Evolutionary conservation across 1,140 invertebrate genomes (phyloP), one percentile per base, ranked within the genome.

Genomic region (Hyposmocoma kahamanoa): DNA sequence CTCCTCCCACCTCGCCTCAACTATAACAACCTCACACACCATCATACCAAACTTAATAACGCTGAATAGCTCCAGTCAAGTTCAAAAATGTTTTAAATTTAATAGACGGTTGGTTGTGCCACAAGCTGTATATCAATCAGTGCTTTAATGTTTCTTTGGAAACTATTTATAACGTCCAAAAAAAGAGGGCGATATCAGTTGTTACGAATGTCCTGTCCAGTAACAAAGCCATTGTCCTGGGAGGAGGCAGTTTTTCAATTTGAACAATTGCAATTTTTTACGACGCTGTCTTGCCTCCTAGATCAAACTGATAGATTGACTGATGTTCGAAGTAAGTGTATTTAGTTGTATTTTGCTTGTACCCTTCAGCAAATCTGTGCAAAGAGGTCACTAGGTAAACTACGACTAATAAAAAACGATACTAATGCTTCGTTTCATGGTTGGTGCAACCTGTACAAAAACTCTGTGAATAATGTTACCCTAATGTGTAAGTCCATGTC

Each of bases 31-130:
- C 42, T 49, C 53, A 21, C 45, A 57, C 52, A 46, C 53, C 41
- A 15, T 39, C 45, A 42, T 43, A 45, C 42, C 48, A 48, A 34
- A 48, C 41, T 59, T 54, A 59, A 63, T 63, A 63, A 63, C 56
- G 50, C 51, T 62, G 56, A 60, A 67, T 59, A 59, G 53, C 51
- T 38, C 50, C 42, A 60, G 50, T 57, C 62, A 62, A 62, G 62
- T 66, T 62, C 53, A 62, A 62, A 53, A 62, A 59, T 46, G 52
- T 56, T 58, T 59, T 36, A 57, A 53, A 53, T 53, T 62, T 62
- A 58, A 62, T 62, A 52, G 59, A 15, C 34, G 19, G 45, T 38
- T 43, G 44, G 53, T 50, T 39, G 28, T 30, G 28, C 28, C 13
- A 30, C 28, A 30, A 50, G 39, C 28, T 32, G 50, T 57, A 57